A percentile compares a stretch with the other conserved stretches of the same genome.
phyloP scores from a whole-genome alignment of 2,888 invertebrate genomes.

The Drosophila mercatorum region DNA sequence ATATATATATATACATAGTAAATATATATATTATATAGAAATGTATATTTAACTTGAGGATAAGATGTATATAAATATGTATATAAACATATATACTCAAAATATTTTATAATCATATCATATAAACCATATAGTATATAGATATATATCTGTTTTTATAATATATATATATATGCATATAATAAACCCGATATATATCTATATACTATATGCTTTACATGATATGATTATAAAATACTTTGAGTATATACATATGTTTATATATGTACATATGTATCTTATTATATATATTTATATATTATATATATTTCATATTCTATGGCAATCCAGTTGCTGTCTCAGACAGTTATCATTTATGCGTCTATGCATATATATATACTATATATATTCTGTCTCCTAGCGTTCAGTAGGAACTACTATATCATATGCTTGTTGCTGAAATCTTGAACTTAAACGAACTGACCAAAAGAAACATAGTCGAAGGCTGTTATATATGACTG shows the following conservation, averaged over 20 bases:
- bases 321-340: background rate
- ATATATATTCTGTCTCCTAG: too few relatives aligned
- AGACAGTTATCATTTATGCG: background rate
- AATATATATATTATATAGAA: background rate
- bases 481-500: background rate
- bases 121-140: background rate
- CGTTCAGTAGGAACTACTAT: background rate
- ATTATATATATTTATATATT: too few relatives aligned
- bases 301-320: background rate
- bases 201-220: too few relatives aligned
- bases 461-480: background rate
- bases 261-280: too few relatives aligned
- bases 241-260: too few relatives aligned
- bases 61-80: background rate
- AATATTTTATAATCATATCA: background rate
- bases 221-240: too few relatives aligned
- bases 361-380: background rate
- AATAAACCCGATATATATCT: too few relatives aligned
- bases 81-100: background rate
- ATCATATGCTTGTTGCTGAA: background rate
- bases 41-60: slow-evolving; percentile 24
- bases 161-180: background rate
- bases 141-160: background rate
- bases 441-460: background rate
- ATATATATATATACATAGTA: too few relatives aligned